Evolutionary conservation across 2,888 invertebrate genomes (phyloP).

Genomic region (Cerastis rubricosa): DNA sequence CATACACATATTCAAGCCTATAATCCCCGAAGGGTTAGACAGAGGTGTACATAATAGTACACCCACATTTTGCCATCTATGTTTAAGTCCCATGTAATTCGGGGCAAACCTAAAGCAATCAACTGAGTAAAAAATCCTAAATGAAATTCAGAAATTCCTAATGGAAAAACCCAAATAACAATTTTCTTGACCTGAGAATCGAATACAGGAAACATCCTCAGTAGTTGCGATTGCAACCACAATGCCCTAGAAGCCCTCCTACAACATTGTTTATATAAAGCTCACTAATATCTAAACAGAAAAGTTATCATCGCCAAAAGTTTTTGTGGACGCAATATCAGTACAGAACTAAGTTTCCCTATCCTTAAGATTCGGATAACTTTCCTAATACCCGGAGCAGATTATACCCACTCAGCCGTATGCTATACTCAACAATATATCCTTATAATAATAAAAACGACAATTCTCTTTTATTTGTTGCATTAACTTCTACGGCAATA

Average conservation of each 20-base stretch:
- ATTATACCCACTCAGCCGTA: constrained; percentile 86
- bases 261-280: constrained; percentile 43
- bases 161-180: too few relatives aligned
- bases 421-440: constrained; percentile 79
- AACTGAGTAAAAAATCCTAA: too few relatives aligned
- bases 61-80: too few relatives aligned
- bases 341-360: constrained; percentile 81
- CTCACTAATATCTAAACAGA: constrained; percentile 74
- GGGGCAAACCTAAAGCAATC: too few relatives aligned
- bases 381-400: constrained; percentile 88
- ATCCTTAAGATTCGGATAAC: constrained; percentile 86
- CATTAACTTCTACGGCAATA: constrained; percentile 82
- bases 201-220: too few relatives aligned
- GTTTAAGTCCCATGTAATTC: too few relatives aligned
- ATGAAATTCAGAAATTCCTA: too few relatives aligned
- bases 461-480: constrained; percentile 86
- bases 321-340: constrained; percentile 86
- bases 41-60: too few relatives aligned
- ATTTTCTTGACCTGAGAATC: too few relatives aligned
- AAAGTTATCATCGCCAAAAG: constrained; percentile 82
- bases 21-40: too few relatives aligned
- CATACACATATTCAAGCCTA: too few relatives aligned
- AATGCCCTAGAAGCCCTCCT: background rate
- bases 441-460: constrained; percentile 86
- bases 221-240: too few relatives aligned